Conservation (phyloP, 2,888 invertebrate species). For the Caenorhabditis sp. region DNA sequence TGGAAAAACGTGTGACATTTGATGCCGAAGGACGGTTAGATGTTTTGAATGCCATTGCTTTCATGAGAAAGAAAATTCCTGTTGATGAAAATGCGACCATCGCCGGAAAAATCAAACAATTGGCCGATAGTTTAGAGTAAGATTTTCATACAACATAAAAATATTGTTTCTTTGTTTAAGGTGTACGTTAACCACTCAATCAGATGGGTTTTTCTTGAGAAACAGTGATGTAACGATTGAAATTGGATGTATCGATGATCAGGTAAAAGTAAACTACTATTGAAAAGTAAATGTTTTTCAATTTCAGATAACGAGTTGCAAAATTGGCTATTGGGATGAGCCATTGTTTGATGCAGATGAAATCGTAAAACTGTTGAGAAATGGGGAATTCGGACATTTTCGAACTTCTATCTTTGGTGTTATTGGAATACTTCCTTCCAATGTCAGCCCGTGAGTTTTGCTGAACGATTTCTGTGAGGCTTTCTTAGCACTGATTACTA, state of each 20-base stretch:
- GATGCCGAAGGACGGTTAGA: slow-evolving; percentile 41
- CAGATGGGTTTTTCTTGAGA: background rate
- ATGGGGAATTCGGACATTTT: slow-evolving; percentile 23
- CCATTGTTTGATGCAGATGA: slow-evolving; percentile 34
- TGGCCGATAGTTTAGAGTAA: slow-evolving; percentile 38
- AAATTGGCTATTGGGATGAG: slow-evolving; percentile 41
- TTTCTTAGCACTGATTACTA: too few relatives aligned
- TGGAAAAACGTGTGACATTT: slow-evolving; percentile 37
- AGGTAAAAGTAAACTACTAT: slow-evolving; percentile 6
- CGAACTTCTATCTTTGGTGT: slow-evolving; percentile 24
- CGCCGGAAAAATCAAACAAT: slow-evolving; percentile 17
- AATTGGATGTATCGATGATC: slow-evolving; percentile 16
- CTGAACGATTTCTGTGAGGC: too few relatives aligned
- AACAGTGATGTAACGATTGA: slow-evolving; percentile 28
- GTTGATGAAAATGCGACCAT: slow-evolving; percentile 19
- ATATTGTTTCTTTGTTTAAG: slow-evolving; percentile 13
- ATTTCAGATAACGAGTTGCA: slow-evolving; percentile 31
- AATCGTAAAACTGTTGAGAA: slow-evolving; percentile 16
- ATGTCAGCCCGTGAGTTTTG: slow-evolving; percentile 26
- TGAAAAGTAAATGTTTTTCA: background rate
- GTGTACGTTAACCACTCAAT: background rate
- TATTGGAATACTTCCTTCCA: slow-evolving; percentile 20
- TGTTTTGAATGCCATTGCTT: slow-evolving; percentile 34
- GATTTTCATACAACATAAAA: background rate
- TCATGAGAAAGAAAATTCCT: slow-evolving; percentile 37